These are phyloP conservation scores for Colaptes auratus DNA, from an alignment of 2,113 vertebrate species.

Conservation along the genomic window DNA sequence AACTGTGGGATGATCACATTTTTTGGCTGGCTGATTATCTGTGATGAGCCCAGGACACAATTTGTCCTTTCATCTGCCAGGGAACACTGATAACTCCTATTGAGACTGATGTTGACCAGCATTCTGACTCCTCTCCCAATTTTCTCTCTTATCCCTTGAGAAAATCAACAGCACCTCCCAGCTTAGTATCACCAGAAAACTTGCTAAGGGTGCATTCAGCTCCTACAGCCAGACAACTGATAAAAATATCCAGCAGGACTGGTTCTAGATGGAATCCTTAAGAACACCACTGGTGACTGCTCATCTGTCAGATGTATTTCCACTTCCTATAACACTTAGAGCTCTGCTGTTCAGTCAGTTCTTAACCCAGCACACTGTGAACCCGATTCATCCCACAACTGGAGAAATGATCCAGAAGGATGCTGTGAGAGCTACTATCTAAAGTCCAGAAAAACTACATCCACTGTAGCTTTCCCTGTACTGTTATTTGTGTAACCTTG, in stretches of 20 bases:
- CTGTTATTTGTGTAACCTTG: not conserved
- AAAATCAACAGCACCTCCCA: not conserved
- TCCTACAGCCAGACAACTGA: not conserved
- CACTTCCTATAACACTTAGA: not conserved
- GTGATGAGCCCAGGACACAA: not conserved
- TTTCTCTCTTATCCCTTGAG: not conserved
- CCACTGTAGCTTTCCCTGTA: not conserved
- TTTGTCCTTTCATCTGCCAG: not conserved
- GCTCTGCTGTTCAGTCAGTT: not conserved
- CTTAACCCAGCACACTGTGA: too few species aligned
- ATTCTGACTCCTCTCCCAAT: not conserved
- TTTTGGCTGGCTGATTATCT: fast-evolving
- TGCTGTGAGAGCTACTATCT: not conserved
- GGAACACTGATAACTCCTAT: not conserved
- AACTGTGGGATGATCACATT: not conserved
- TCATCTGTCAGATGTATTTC: not conserved
- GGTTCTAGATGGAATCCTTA: not conserved
- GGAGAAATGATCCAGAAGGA: not conserved
- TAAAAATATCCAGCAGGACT: not conserved
- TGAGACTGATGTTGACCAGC: not conserved
- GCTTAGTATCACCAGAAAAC: too few species aligned
- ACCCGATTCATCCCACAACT: not conserved
- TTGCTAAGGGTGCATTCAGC: not conserved
- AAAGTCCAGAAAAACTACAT: not conserved
- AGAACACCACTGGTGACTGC: too few species aligned